A percentile compares a stretch with the other conserved stretches of the same genome.
Evolutionary conservation across 1,140 invertebrate genomes (phyloP).

Genomic region (Calosoma granatense): DNA sequence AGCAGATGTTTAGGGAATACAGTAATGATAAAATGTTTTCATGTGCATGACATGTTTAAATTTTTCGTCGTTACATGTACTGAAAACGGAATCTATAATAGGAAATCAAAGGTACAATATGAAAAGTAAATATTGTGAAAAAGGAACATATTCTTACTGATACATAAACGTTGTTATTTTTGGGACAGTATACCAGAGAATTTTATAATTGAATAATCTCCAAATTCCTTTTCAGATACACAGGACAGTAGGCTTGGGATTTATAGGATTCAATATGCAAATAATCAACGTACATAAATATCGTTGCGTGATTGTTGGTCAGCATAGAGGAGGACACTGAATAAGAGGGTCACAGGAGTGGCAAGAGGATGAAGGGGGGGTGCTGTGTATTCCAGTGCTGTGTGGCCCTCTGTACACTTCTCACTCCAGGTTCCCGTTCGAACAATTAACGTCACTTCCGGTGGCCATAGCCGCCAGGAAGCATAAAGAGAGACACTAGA

Average conservation of each 20-base stretch:
- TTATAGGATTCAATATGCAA: no score
- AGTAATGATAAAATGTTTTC: neutral
- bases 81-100: constrained; percentile 3
- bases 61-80: neutral
- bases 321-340: neutral
- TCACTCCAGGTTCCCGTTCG: neutral
- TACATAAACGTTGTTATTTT: no score
- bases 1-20: neutral
- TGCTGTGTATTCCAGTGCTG: neutral
- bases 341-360: no score
- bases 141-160: no score
- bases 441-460: constrained; percentile 6
- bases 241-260: no score
- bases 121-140: no score
- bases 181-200: no score
- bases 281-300: neutral
- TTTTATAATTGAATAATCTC: no score
- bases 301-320: neutral
- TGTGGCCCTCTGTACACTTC: neutral
- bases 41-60: no score
- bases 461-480: constrained; percentile 1
- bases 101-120: constrained; percentile 3
- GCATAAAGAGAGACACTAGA: constrained; percentile 3
- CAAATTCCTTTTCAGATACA: no score
- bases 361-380: neutral